Evolutionary conservation across 2,888 invertebrate genomes (phyloP), one percentile per base, ranked within the genome.

Genomic region (Drosophila borborema): DNA sequence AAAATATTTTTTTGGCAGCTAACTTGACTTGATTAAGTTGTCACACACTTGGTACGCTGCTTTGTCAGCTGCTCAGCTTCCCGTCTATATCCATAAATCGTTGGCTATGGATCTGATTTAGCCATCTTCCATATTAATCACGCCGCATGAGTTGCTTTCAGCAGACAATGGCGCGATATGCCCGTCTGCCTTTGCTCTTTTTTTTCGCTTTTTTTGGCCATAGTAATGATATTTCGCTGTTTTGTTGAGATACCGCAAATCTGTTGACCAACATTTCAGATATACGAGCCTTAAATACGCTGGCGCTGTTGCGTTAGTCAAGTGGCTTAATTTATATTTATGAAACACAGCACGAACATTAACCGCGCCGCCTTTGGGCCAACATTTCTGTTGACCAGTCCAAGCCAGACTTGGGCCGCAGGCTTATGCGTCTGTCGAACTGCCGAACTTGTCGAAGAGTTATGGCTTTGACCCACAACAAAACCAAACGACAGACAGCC

Each of bases 381-480:
- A 76, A 68, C 64, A 75, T 60, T 56, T 56, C 41, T 74, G 53
- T 45, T 74, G 67, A 31, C 58, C 62, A 45, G 55, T 55, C 46
- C 64, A n/a, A 48, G 60, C 67, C 61, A 43, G 70, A 41, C 64
- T 55, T 58, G 58, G 72, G 72, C 76, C 71, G 69, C 75, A 72
- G 79, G 74, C 79, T 64, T 34, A 58, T 70, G 76, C 60, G 65
- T 72, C 60, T 77, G 73, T 69, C 74, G 74, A 84, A 80, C 81
- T 74, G 88, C 72, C 89, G 87, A 89, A 87, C 86, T 80, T 90
- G 86, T 86, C 66, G 72, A 91, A 91, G 89, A 89, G 74, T 91
- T 90, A 89, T 91, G 87, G 80, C 79, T 90, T 74, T 91, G 90
- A 91, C 89, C 89, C 90, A 89, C 82, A 91, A 81, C 76, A 74